Conservation (phyloP, 2,797 vertebrate species). For the Vireo griseus region DNA sequence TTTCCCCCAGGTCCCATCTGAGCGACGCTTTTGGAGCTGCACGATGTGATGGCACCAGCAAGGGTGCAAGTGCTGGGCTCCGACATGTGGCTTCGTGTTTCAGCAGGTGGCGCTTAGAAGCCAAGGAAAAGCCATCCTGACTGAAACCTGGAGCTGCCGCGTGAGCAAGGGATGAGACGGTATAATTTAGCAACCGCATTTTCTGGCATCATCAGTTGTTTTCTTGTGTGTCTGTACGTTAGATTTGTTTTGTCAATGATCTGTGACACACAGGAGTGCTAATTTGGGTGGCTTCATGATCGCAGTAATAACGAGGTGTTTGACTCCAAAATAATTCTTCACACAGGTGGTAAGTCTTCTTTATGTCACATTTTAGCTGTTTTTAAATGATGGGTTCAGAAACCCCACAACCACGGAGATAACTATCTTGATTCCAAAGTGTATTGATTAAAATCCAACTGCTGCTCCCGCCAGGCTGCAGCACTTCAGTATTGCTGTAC, state of each 20-base stretch:
- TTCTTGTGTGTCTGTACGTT: not conserved
- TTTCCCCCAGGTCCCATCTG: not conserved
- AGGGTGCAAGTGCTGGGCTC: not conserved
- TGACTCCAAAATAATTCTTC: not conserved
- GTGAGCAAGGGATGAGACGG: rapidly evolving
- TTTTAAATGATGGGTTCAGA: not conserved
- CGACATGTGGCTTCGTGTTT: not conserved
- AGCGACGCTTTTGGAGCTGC: rapidly evolving
- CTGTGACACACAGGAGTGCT: not conserved
- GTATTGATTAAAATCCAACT: not conserved
- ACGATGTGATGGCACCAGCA: rapidly evolving
- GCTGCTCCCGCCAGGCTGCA: not conserved
- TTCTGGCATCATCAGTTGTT: not conserved
- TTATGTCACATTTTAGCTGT: not conserved
- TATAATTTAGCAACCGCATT: not conserved
- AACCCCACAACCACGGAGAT: not conserved
- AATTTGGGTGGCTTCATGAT: not conserved
- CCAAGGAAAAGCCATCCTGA: not conserved
- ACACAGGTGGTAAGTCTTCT: not conserved
- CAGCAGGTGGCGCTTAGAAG: not conserved
- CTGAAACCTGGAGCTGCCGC: not conserved
- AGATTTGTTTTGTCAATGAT: not conserved
- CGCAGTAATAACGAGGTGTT: not conserved
- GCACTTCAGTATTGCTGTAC: not conserved
- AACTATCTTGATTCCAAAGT: not conserved